Evolutionary conservation across 2,888 invertebrate genomes (phyloP), one percentile per base, ranked within the genome.

Genomic region (Xestobium rufovillosum): DNA sequence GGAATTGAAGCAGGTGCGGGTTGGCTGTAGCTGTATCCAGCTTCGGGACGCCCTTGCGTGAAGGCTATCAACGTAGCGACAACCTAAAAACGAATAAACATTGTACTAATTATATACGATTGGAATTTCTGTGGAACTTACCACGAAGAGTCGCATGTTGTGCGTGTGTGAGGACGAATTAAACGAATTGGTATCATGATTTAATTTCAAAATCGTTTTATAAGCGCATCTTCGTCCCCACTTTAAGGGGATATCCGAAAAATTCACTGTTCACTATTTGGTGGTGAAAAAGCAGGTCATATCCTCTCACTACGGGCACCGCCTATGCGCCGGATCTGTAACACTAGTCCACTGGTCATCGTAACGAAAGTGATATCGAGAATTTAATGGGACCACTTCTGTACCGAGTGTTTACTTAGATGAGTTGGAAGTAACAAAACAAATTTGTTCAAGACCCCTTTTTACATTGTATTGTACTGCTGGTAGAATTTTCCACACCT

Each of bases 21-120:
- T 49, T 61, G 65, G 71, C 74, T 61, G 63, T 75, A 75, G 56
- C 69, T 69, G 61, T 72, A 71, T 50, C 72, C 72, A 52, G 72
- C 70, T 65, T 74, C 75, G 59, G 74, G 74, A 43, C 75, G 67
- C 36, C 71, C 73, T 60, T 71, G 69, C 60, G 70, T 72, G 61
- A 73, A 65, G 40, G 72, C 71, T 67, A 72, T 72, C 47, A 73
- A 47, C 11, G 55, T 48, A 50, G 52, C 55, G 35, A 51, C 41
- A 44, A 57, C 52, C 56, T 57, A 55, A 50, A 33, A 40, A 12
- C 19, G 30, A 40, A 38, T 27, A 39, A 31, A 6, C 28, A 31
- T 28, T 40, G 12, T 34, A 19, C 14, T 26, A 14, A 36, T 34
- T 17, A 10, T 30, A 43, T 41, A 41, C 39, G 14, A 31, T 43